Evolutionary conservation across 2,888 invertebrate genomes (phyloP), one percentile per base, ranked within the genome.

Genomic region (Amblyteles armatorius): DNA sequence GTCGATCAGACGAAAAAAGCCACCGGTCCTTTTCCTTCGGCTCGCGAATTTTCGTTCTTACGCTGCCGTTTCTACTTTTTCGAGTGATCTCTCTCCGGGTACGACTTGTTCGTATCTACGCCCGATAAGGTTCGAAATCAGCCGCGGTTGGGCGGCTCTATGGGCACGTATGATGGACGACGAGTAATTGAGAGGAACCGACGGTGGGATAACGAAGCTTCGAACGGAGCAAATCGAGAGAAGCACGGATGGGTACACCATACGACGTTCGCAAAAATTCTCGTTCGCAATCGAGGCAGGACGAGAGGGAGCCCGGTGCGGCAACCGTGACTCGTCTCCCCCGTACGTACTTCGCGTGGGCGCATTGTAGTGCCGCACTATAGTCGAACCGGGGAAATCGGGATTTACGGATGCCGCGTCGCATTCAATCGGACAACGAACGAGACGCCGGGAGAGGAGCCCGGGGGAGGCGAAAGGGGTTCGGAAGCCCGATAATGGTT

Each of bases 401-500:
- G 76, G 67, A 82, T 85, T 85, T 82, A 79, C 84, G 82, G 79
- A 76, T 72, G 76, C 48, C 78, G 79, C 79, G 82, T 86, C 79
- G 81, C 76, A 87, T 86, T 85, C 85, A 88, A 88, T 87, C 83
- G 85, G 77, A 85, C 85, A 84, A 86, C 81, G 83, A 80, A 81
- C 83, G 81, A 83, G 68, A 68, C 57, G 57, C 79, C 78, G 83
- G 44, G 29, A 48, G 79, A 74, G 26, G 68, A 82, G 71, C 74
- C 36, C 19, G 36, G 16, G 40, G 63, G 65, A 52, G 44, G 63
- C 50, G 67, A 50, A 11, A 65, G 48, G 52, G 44, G 36, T n/a
- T 48, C 16, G 44, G 13, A 48, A 60, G 57, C n/a, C 29, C 22
- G 26, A n/a, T 33, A 57, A 63, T 74, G 65, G 74, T 76, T 76